A percentile compares a stretch with the other conserved stretches of the same genome.
Conservation (phyloP, 2,888 invertebrate genomes). For the Sphinx pinastri region DNA sequence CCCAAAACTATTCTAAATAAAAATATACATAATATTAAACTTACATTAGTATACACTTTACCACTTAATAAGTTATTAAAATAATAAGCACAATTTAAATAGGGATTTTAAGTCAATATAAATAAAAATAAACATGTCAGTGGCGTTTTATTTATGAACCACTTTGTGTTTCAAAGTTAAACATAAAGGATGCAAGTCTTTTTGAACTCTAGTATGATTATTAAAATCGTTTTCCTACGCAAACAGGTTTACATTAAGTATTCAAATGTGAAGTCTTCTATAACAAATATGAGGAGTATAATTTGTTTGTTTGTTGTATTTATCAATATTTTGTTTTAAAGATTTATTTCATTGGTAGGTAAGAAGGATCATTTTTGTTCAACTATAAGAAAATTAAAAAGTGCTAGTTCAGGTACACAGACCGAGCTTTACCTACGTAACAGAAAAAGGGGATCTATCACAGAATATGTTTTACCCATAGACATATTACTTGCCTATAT, state of each 20-base stretch:
- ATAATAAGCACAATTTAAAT: no score
- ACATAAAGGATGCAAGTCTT: not conserved
- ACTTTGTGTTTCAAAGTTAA: conserved; percentile 2
- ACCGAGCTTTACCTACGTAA: no score
- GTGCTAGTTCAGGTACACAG: no score
- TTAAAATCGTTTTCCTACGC: conserved; percentile 1
- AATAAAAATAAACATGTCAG: conserved; percentile 9
- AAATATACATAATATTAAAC: no score
- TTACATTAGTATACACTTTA: no score
- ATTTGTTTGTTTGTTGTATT: not conserved
- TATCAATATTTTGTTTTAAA: not conserved
- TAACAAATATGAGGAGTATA: not conserved
- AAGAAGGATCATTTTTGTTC: not conserved
- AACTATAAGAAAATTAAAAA: no score
- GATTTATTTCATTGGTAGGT: not conserved
- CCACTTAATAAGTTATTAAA: no score
- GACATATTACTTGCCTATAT: no score
- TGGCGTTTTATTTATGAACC: not conserved
- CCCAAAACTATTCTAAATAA: no score
- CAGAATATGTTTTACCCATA: no score
- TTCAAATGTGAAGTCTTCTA: not conserved
- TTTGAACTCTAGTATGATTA: not conserved
- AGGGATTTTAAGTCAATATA: not conserved
- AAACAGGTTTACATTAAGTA: conserved; percentile 7
- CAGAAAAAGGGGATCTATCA: no score